Conservation (phyloP, 2,797 vertebrate species). For the Phalloptychus januarius region DNA sequence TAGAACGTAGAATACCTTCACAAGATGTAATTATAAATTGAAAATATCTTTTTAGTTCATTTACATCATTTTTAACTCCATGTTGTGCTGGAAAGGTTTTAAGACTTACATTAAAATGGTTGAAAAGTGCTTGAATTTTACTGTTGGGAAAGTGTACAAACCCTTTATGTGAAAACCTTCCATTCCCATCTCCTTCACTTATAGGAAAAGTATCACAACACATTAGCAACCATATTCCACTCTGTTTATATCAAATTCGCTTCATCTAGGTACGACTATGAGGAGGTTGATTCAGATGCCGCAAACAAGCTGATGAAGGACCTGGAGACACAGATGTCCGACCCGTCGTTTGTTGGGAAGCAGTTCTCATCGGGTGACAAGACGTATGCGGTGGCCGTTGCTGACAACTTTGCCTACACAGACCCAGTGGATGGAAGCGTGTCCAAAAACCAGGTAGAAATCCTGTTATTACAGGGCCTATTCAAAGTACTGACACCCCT, state of each 20-base stretch:
- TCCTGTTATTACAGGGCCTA: neutral
- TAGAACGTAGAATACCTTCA: too few relatives aligned
- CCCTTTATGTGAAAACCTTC: too few relatives aligned
- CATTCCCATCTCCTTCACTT: neutral
- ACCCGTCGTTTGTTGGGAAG: constrained; percentile 90
- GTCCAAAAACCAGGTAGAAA: constrained; percentile 94
- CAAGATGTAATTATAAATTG: too few relatives aligned
- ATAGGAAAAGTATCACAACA: neutral
- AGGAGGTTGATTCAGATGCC: constrained; percentile 93
- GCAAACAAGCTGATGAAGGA: constrained; percentile 96
- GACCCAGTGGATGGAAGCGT: constrained; percentile 95
- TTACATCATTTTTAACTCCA: too few relatives aligned
- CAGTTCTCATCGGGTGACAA: constrained; percentile 89
- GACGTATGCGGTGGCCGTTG: constrained; percentile 89
- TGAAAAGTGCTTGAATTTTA: too few relatives aligned
- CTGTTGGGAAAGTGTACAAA: too few relatives aligned
- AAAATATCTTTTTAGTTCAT: too few relatives aligned
- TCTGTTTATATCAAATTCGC: neutral
- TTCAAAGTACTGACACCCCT: neutral
- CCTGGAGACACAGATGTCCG: constrained; percentile 88
- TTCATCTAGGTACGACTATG: constrained; percentile 90
- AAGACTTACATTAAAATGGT: too few relatives aligned
- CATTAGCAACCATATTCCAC: neutral
- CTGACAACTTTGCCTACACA: constrained; percentile 95
- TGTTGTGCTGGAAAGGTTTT: too few relatives aligned